These are phyloP conservation scores for Hemicrepidius hirtus DNA, from an alignment of 2,888 invertebrate species.

Conservation along the genomic window DNA sequence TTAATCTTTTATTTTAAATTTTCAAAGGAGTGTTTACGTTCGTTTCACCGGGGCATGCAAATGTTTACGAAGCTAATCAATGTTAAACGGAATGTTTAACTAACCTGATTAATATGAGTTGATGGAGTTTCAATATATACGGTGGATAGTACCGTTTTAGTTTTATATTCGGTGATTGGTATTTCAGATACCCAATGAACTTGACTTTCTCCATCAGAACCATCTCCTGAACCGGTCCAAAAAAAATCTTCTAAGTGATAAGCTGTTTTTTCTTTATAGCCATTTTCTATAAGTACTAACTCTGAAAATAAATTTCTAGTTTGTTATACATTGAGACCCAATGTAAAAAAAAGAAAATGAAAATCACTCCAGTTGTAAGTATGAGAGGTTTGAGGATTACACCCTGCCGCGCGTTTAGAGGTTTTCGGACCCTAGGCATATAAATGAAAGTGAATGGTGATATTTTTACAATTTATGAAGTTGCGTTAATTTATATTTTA, in stretches of 20 bases:
- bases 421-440: too few species aligned
- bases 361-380: too few species aligned
- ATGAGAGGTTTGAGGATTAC: too few species aligned
- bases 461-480: too few species aligned
- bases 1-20: neutral
- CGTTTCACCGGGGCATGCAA: neutral
- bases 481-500: too few species aligned
- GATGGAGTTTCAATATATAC: conserved; percentile 78
- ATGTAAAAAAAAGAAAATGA: too few species aligned
- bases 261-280: conserved; percentile 60
- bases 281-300: conserved; percentile 63
- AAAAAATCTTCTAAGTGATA: conserved; percentile 88
- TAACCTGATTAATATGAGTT: conserved; percentile 64
- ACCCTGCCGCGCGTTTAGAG: too few species aligned
- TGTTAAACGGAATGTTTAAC: conserved; percentile 10
- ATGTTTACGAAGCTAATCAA: neutral
- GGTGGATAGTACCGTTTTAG: conserved; percentile 82
- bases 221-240: conserved; percentile 92
- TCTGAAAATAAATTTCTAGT: conserved; percentile 60
- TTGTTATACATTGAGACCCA: too few species aligned
- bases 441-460: too few species aligned
- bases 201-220: conserved; percentile 69
- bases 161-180: conserved; percentile 77
- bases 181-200: conserved; percentile 74
- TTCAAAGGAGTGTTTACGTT: neutral